These are phyloP conservation scores for Eupithecia vulgata DNA, from an alignment of 2,888 invertebrate species.

Conservation along the genomic window DNA sequence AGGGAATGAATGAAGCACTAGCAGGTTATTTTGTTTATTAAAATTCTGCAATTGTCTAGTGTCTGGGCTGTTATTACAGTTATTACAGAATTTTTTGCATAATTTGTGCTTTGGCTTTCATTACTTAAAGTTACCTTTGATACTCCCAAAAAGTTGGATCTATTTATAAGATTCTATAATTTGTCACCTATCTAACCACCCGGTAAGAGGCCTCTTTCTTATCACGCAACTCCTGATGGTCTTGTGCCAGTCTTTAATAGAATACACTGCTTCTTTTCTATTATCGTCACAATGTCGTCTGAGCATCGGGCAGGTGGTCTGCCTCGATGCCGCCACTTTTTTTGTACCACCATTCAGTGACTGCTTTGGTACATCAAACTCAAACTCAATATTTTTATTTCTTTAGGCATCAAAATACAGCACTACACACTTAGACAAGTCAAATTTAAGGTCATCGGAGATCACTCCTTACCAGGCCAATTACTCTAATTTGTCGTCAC, in stretches of 20 bases:
- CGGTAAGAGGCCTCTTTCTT: too few relatives aligned
- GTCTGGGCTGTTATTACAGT: background rate
- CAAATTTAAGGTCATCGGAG: too few relatives aligned
- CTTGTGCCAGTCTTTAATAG: background rate
- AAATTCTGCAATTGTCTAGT: constrained; percentile 1
- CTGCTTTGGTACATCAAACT: too few relatives aligned
- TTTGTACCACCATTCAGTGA: background rate
- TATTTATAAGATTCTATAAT: background rate
- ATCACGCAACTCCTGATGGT: background rate
- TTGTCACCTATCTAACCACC: too few relatives aligned
- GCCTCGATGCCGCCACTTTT: background rate
- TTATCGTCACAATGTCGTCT: background rate
- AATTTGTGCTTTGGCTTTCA: background rate
- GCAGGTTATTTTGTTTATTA: constrained; percentile 34
- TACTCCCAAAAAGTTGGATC: background rate
- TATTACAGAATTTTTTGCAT: background rate
- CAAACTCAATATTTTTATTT: too few relatives aligned
- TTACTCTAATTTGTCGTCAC: background rate
- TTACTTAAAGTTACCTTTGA: background rate
- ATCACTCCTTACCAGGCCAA: background rate
- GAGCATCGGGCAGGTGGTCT: background rate
- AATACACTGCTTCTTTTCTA: background rate
- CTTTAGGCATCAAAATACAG: too few relatives aligned
- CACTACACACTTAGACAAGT: too few relatives aligned
- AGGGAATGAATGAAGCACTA: constrained; percentile 32